These are phyloP conservation scores for Telenomus remus DNA, from an alignment of 1,140 invertebrate genomes.

Conservation along the genomic window DNA sequence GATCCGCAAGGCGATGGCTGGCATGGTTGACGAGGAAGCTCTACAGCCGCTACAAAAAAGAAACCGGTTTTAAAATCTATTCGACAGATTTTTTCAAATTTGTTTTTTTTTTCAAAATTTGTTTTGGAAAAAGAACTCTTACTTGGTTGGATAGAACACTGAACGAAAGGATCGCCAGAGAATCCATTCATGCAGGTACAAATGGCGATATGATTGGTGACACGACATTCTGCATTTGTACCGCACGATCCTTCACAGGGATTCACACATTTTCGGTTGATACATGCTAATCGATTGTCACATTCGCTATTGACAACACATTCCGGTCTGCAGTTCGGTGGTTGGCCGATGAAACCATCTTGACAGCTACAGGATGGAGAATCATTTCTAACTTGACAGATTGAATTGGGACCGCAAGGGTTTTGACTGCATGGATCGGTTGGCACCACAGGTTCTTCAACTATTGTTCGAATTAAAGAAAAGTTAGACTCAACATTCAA, in stretches of 20 bases:
- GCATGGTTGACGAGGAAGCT: conserved; percentile 70
- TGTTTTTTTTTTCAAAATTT: too few species aligned
- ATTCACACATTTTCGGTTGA: conserved; percentile 85
- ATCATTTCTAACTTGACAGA: conserved; percentile 79
- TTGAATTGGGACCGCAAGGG: conserved; percentile 84
- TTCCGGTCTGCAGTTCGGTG: conserved; percentile 84
- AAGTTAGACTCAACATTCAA: too few species aligned
- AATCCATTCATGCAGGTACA: conserved; percentile 84
- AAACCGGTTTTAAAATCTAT: not conserved
- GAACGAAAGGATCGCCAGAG: conserved; percentile 85
- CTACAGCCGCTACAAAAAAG: conserved; percentile 27
- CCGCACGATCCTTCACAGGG: conserved; percentile 86
- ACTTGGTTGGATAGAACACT: conserved; percentile 74
- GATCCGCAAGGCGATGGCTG: conserved; percentile 83
- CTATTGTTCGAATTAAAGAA: too few species aligned
- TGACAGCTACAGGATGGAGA: conserved; percentile 84
- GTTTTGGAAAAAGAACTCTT: conserved; percentile 45
- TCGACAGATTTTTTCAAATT: not conserved
- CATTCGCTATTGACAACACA: conserved; percentile 86
- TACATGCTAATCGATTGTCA: conserved; percentile 81
- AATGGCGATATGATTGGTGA: conserved; percentile 84
- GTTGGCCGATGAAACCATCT: conserved; percentile 81
- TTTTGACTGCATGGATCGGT: conserved; percentile 80
- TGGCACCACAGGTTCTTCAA: conserved; percentile 72
- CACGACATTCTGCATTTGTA: conserved; percentile 82